Conservation (phyloP, 2,888 invertebrate genomes). For the Clunio marinus region DNA sequence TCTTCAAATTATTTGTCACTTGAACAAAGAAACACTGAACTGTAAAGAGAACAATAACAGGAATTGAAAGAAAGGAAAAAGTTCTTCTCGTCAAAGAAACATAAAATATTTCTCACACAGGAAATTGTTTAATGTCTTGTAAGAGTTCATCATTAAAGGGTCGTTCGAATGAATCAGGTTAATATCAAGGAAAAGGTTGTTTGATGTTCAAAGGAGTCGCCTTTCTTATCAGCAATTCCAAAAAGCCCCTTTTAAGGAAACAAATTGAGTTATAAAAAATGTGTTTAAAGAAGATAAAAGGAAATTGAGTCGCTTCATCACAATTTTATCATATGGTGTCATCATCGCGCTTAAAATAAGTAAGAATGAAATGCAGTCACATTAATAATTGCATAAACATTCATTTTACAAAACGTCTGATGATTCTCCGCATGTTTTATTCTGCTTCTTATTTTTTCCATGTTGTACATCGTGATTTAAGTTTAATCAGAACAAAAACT, state of each 20-base stretch:
- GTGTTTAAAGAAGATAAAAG: not conserved
- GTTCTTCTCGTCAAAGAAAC: not conserved
- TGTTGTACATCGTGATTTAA: conserved; percentile 7
- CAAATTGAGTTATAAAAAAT: not conserved
- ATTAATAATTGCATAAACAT: not conserved
- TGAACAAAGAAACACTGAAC: not conserved
- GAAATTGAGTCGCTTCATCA: not conserved
- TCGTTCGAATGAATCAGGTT: not conserved
- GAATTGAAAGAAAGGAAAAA: conserved; percentile 9
- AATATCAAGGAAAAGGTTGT: conserved; percentile 16
- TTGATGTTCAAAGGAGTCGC: not conserved
- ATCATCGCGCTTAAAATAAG: conserved; percentile 15
- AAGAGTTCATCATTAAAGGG: conserved; percentile 12
- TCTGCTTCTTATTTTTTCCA: not conserved
- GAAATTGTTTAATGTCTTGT: conserved; percentile 12
- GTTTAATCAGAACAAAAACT: no score
- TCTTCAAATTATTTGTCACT: conserved; percentile 14
- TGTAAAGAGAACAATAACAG: not conserved
- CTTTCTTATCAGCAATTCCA: not conserved
- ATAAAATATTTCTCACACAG: not conserved
- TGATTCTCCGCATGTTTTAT: not conserved
- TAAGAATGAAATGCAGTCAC: not conserved
- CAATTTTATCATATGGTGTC: conserved; percentile 1
- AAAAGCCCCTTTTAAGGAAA: not conserved
- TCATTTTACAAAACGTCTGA: not conserved